Evolutionary conservation across 2,113 vertebrate species (phyloP).

Genomic region (Agelaius phoeniceus): DNA sequence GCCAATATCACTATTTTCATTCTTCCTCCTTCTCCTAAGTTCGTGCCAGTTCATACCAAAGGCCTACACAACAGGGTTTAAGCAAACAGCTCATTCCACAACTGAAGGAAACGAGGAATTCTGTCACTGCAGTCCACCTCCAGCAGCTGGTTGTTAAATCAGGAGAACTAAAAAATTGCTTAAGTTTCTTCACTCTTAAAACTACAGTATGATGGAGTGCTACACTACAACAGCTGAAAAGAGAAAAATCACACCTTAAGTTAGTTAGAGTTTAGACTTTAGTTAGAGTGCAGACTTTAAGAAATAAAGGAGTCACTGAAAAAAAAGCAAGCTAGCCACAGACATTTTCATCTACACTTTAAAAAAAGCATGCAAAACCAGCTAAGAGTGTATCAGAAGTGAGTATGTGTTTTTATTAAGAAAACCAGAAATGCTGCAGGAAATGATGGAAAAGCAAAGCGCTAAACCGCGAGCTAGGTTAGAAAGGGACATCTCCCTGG

Average conservation of each 20-base stretch:
- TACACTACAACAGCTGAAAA: neutral
- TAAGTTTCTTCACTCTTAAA: neutral
- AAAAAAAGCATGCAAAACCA: neutral
- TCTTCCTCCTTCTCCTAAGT: neutral
- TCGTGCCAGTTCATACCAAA: neutral
- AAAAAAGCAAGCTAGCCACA: neutral
- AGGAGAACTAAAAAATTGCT: neutral
- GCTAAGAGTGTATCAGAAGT: neutral
- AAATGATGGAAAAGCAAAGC: neutral
- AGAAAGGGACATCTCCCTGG: conserved; percentile 7
- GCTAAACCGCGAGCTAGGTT: conserved; percentile 21
- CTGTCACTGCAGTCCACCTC: neutral
- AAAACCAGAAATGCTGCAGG: neutral
- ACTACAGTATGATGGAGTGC: neutral
- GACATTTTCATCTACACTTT: neutral
- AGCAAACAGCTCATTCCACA: neutral
- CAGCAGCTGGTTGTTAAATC: neutral
- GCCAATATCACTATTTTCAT: neutral
- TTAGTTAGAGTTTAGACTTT: too few relatives aligned
- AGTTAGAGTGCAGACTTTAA: neutral
- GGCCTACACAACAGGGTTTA: neutral
- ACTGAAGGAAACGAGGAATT: neutral
- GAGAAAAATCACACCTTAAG: neutral
- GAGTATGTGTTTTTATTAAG: neutral
- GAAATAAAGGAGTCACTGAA: neutral